phyloP scores from a whole-genome alignment of 2,113 vertebrate genomes.

The Perca fluviatilis region DNA sequence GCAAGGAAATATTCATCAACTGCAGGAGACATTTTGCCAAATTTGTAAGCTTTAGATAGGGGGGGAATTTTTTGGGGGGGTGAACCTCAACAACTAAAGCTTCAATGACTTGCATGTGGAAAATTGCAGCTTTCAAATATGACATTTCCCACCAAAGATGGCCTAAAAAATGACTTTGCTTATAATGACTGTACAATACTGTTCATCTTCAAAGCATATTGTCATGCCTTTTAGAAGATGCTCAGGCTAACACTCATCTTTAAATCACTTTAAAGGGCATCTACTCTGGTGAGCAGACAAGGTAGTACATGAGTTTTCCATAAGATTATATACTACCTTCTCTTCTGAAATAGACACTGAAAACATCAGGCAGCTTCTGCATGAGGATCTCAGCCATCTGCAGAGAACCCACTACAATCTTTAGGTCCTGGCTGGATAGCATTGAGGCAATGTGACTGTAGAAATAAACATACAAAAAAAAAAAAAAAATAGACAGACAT shows the following conservation, averaged over 20 bases:
- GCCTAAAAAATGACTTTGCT: background rate
- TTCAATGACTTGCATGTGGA: too few species aligned
- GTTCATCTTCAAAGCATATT: background rate
- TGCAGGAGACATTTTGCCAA: background rate
- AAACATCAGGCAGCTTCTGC: constrained; percentile 99
- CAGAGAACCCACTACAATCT: constrained; percentile 99
- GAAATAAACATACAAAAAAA: constrained; percentile 59
- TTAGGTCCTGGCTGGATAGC: constrained; percentile 99
- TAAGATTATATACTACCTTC: constrained; percentile 88
- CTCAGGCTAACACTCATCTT: background rate
- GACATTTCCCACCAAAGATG: background rate
- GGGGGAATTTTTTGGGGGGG: background rate
- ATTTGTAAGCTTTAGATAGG: background rate
- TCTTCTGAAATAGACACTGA: constrained; percentile 99
- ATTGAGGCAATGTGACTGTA: constrained; percentile 99
- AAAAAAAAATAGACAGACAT: constrained; percentile 6
- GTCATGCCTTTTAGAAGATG: background rate
- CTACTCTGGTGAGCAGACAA: background rate
- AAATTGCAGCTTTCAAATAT: background rate
- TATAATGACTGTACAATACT: background rate
- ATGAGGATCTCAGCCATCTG: constrained; percentile 99
- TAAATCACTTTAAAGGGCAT: background rate
- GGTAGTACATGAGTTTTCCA: background rate
- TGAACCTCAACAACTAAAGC: background rate
- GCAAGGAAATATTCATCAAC: background rate